A percentile compares a stretch with the other conserved stretches of the same genome.
These are phyloP conservation scores for Acholoe squamosa DNA, from an alignment of 2,888 invertebrate genomes.

Conservation along the genomic window DNA sequence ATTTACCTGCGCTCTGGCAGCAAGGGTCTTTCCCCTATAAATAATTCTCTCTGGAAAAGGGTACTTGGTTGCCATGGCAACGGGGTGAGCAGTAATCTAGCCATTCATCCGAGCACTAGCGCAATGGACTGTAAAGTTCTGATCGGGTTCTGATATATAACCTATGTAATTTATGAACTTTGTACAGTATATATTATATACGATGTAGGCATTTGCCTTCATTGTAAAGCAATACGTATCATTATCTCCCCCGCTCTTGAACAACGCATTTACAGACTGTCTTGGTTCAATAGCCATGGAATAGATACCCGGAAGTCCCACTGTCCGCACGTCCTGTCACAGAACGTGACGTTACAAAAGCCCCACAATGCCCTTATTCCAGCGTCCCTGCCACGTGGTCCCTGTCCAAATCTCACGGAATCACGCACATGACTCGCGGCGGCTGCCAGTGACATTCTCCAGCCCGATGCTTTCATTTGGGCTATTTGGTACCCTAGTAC, in stretches of 20 bases:
- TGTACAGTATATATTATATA: too few relatives aligned
- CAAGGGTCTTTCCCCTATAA: background rate
- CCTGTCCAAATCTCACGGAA: too few relatives aligned
- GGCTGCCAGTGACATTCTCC: too few relatives aligned
- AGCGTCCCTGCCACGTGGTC: background rate
- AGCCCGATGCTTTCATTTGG: too few relatives aligned
- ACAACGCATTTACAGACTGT: background rate
- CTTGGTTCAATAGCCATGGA: background rate
- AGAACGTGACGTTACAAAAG: constrained; percentile 5
- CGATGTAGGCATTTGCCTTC: background rate
- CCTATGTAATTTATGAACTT: too few relatives aligned
- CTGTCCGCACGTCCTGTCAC: background rate
- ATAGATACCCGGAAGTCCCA: background rate
- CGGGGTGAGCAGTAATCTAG: background rate
- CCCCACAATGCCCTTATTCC: background rate
- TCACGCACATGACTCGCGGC: too few relatives aligned
- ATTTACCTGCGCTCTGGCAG: background rate
- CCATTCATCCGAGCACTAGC: background rate
- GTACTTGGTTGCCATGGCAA: constrained; percentile 29
- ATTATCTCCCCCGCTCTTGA: background rate
- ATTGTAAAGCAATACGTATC: background rate
- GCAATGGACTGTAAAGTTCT: background rate
- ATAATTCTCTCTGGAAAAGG: constrained; percentile 16
- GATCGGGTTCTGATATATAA: too few relatives aligned
- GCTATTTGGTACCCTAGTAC: too few relatives aligned